Conservation (phyloP, 2,888 invertebrate genomes). For the Cataglyphis albicans region DNA sequence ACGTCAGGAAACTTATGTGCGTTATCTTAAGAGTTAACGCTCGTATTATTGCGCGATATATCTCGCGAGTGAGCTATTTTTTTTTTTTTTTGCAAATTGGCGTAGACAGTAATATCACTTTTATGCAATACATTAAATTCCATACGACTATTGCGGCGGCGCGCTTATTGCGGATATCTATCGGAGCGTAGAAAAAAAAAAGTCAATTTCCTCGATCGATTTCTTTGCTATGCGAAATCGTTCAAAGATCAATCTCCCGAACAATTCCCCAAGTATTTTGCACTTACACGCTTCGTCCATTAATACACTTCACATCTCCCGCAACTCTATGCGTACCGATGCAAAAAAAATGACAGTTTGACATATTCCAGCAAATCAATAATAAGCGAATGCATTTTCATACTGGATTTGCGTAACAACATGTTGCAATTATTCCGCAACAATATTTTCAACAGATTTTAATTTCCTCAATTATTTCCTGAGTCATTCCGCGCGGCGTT, state of each 20-base stretch:
- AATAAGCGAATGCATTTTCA: constrained; percentile 36
- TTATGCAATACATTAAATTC: constrained; percentile 51
- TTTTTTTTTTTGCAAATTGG: constrained; percentile 30
- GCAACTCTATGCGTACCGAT: not conserved
- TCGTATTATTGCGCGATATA: constrained; percentile 40
- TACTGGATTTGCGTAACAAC: constrained; percentile 31
- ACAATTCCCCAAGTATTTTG: constrained; percentile 48
- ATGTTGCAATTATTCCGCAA: constrained; percentile 49
- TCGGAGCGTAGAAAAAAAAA: constrained; percentile 49
- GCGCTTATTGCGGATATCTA: constrained; percentile 50
- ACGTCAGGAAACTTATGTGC: constrained; percentile 10
- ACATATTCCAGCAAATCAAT: constrained; percentile 52
- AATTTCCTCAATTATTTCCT: constrained; percentile 50
- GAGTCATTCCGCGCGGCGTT: constrained; percentile 14
- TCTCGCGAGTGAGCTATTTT: constrained; percentile 9
- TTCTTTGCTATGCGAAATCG: constrained; percentile 25
- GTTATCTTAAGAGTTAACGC: constrained; percentile 40
- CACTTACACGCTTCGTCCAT: constrained; percentile 52
- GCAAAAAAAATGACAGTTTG: constrained; percentile 33
- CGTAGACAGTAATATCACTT: constrained; percentile 27
- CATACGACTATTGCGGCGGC: constrained; percentile 43
- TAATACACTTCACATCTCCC: constrained; percentile 45
- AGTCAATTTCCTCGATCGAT: constrained; percentile 56
- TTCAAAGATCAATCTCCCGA: constrained; percentile 51
- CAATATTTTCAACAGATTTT: constrained; percentile 30